These are phyloP conservation scores for Pungitius pungitius DNA, from an alignment of 2,113 vertebrate species.

Conservation along the genomic window DNA sequence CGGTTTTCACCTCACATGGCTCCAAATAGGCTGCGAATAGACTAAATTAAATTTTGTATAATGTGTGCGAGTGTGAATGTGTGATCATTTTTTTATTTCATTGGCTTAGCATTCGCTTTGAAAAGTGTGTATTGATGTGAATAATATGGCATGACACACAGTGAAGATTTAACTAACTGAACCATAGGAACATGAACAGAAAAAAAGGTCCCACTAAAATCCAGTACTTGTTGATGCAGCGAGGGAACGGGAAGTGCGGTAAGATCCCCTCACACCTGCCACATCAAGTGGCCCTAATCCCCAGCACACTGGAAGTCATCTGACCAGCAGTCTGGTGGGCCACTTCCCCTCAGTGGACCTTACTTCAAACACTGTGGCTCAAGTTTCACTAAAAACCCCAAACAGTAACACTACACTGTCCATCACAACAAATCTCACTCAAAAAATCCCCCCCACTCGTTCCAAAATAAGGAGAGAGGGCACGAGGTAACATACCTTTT, in stretches of 20 bases:
- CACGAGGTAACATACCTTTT: conserved; percentile 12
- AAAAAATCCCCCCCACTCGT: conserved; percentile 26
- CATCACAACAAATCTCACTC: conserved; percentile 59
- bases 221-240: not conserved
- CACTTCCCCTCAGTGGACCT: conserved; percentile 73
- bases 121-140: not conserved
- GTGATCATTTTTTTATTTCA: not conserved
- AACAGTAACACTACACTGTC: conserved; percentile 74
- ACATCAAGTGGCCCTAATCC: conserved; percentile 76
- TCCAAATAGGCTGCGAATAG: no score
- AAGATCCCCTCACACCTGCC: conserved; percentile 74
- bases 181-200: not conserved
- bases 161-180: not conserved
- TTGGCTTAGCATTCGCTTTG: not conserved
- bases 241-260: conserved; percentile 37
- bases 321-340: conserved; percentile 72
- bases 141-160: not conserved
- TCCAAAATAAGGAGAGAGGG: conserved; percentile 7
- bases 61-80: no score
- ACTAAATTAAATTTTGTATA: not conserved
- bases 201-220: not conserved
- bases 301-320: conserved; percentile 80
- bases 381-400: conserved; percentile 70
- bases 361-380: conserved; percentile 77
- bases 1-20: no score